Evolutionary conservation across 2,113 vertebrate genomes (phyloP).

Genomic region (Gymnarchus niloticus): DNA sequence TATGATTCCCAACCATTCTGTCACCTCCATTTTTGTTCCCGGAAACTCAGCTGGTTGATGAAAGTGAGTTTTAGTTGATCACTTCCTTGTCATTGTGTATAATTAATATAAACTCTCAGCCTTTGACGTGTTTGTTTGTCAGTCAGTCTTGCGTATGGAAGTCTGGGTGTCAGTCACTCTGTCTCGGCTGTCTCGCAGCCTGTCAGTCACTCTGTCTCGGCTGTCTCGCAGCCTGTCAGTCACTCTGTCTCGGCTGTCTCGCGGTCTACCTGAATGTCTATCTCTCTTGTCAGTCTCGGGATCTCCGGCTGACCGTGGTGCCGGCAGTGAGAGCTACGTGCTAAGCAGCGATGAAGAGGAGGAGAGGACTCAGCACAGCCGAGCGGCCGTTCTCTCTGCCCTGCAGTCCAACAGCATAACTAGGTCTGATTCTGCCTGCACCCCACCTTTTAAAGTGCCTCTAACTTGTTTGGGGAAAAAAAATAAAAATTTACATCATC

Average conservation of each 20-base stretch:
- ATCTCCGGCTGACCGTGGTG: constrained; percentile 36
- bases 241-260: background rate
- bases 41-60: constrained; percentile 55
- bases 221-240: background rate
- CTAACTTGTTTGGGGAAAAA: background rate
- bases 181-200: background rate
- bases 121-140: background rate
- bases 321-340: constrained; percentile 72
- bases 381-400: constrained; percentile 11
- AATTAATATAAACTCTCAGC: background rate
- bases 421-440: constrained; percentile 7
- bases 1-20: background rate
- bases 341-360: constrained; percentile 91
- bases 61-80: constrained; percentile 47
- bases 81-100: background rate
- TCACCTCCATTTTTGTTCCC: background rate
- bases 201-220: background rate
- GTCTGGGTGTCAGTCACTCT: background rate
- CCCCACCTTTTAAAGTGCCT: background rate
- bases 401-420: constrained; percentile 23
- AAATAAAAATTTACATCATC: no score
- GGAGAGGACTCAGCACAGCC: constrained; percentile 50
- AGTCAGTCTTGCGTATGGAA: background rate
- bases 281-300: constrained; percentile 34
- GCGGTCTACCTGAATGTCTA: no score